phyloP scores from a whole-genome alignment of 2,113 vertebrate species.

The Leuciscus idus region DNA sequence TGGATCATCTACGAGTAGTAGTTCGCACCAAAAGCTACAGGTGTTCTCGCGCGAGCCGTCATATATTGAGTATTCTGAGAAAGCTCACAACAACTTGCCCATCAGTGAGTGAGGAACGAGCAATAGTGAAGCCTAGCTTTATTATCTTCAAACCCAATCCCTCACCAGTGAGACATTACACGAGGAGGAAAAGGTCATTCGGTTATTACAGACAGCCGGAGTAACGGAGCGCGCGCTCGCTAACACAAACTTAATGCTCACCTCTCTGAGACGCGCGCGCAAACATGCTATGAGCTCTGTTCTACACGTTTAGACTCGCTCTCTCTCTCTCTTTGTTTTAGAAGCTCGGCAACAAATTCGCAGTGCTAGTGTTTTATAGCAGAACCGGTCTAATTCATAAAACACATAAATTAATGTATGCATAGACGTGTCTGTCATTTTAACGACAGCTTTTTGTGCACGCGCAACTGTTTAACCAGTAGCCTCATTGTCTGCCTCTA shows the following conservation, averaged over 20 bases:
- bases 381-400: neutral
- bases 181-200: constrained; percentile 85
- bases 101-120: constrained; percentile 78
- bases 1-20: constrained; percentile 74
- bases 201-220: constrained; percentile 79
- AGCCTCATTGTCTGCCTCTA: neutral
- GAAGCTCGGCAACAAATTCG: neutral
- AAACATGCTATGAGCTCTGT: constrained; percentile 30
- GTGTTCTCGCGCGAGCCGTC: constrained; percentile 76
- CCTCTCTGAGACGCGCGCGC: constrained; percentile 49
- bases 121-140: constrained; percentile 79
- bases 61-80: constrained; percentile 63
- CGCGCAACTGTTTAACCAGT: neutral
- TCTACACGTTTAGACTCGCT: constrained; percentile 15
- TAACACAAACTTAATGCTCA: constrained; percentile 61
- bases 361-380: neutral
- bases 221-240: constrained; percentile 63
- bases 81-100: constrained; percentile 78
- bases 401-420: too few relatives aligned
- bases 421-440: neutral
- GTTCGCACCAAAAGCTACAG: constrained; percentile 83
- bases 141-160: constrained; percentile 82
- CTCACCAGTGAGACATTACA: constrained; percentile 85
- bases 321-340: constrained; percentile 20
- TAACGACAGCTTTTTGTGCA: neutral